Conservation (phyloP, 2,113 vertebrate species). For the Hippolais icterina region DNA sequence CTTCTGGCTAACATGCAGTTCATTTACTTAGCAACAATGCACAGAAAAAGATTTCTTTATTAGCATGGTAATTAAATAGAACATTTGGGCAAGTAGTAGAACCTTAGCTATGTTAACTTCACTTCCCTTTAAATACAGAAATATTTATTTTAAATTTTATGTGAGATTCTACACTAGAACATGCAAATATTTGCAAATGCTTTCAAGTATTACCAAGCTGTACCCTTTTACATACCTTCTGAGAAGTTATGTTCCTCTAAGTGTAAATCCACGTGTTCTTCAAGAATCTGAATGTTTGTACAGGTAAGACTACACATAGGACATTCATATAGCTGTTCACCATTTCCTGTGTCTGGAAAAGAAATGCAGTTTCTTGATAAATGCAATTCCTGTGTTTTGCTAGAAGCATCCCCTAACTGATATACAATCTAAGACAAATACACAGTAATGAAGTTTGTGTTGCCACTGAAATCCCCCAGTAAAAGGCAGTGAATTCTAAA, state of each 20-base stretch:
- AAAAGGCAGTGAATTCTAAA: not conserved
- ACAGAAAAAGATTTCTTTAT: not conserved
- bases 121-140: not conserved
- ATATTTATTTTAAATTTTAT: not conserved
- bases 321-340: conserved; percentile 76
- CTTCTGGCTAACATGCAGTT: not conserved
- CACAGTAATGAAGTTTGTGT: not conserved
- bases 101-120: not conserved
- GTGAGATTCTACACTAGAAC: not conserved
- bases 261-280: conserved; percentile 90
- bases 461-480: not conserved
- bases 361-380: not conserved
- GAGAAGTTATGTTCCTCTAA: conserved; percentile 74
- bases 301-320: conserved; percentile 86
- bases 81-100: not conserved
- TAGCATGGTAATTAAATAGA: not conserved
- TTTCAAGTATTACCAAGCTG: not conserved
- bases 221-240: conserved; percentile 65
- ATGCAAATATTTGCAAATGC: not conserved
- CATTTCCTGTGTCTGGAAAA: conserved; percentile 34
- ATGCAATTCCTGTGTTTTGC: not conserved
- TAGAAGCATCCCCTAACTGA: not conserved
- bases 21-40: not conserved
- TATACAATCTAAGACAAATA: not conserved
- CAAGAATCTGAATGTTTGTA: conserved; percentile 75